Percentiles rank a stretch among this genome's conserved stretches.
These are phyloP conservation scores for Lipophrys pholis DNA, from an alignment of 2,113 vertebrate genomes.

Conservation along the genomic window DNA sequence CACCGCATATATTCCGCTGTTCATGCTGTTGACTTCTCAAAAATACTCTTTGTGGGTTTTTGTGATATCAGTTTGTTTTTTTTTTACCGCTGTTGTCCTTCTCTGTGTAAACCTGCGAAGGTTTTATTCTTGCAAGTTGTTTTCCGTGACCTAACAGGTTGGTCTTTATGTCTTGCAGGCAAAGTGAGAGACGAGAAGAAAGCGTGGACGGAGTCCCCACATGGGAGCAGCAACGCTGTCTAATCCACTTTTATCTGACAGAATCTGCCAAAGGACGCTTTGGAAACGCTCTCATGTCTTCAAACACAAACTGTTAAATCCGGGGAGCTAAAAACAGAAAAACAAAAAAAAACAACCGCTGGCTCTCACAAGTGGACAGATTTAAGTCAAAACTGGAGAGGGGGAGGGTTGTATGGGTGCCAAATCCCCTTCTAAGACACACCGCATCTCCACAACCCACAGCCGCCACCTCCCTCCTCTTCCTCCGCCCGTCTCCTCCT, in stretches of 20 bases:
- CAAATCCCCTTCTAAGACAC: constrained; percentile 60
- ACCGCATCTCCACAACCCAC: constrained; percentile 42
- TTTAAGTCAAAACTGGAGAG: constrained; percentile 51
- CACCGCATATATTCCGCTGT: neutral
- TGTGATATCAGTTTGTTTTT: neutral
- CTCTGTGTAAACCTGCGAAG: constrained; percentile 6
- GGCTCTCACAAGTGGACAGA: constrained; percentile 49
- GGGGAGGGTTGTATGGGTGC: constrained; percentile 72
- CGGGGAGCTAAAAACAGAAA: constrained; percentile 65
- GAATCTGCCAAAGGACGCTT: constrained; percentile 52
- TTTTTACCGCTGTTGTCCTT: neutral
- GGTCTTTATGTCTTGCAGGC: constrained; percentile 68
- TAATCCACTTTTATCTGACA: constrained; percentile 46
- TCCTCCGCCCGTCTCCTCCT: constrained; percentile 23
- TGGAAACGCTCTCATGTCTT: constrained; percentile 60
- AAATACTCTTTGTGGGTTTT: neutral
- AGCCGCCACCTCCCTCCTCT: constrained; percentile 34
- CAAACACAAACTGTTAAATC: constrained; percentile 56
- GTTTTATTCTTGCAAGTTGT: neutral
- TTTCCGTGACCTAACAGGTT: constrained; percentile 35
- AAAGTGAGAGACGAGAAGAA: constrained; percentile 36
- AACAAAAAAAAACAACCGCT: constrained; percentile 43
- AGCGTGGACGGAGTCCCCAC: constrained; percentile 35
- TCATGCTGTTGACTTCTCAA: neutral
- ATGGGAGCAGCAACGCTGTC: constrained; percentile 53